Base-by-base conservation (phyloP, 2,888 invertebrate genomes). In the Entomobrya proxima region DNA sequence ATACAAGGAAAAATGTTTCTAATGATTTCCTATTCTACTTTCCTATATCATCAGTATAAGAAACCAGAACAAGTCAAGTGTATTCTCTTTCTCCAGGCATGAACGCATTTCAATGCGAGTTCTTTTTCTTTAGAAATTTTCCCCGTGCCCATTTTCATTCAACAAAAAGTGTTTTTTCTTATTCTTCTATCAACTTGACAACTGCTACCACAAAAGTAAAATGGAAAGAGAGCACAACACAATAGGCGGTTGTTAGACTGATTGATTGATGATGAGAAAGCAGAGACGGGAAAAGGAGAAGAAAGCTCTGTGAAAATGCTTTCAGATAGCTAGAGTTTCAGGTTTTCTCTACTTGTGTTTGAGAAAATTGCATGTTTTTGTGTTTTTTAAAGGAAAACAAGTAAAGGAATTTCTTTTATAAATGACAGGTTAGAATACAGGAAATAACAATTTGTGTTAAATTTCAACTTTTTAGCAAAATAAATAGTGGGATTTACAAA, bases 261-360 rank as follows among this genome's bases (percentile, higher is more conserved):
- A 69, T 69, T 69, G 67, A 69, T 69, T 69, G 67, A 69, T 69
- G 67, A 69, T 69, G 67, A 64, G 32, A 32, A 21, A 9, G 13
- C 1, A 13, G 40, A 40, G 18, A 24, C 24, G 32, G 15, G 27
- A 27, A 55, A 61, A 61, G 30, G 61, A 30, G 32, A 6, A n/a
- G 15, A 55, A 27, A 55, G 30, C 32, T 61, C n/a, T n/a, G n/a
- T n/a, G n/a, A n/a, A n/a, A n/a, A n/a, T 61, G 21, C 5, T 32
- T 32, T 61, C 32, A 1, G 13, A 30, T 32, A 30, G 27, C 27
- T 58, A 2, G 30, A 30, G 30, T 30, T n/a, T n/a, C n/a, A n/a
- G n/a, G n/a, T n/a, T n/a, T n/a, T n/a, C n/a, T n/a, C n/a, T n/a
- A n/a, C n/a, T n/a, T n/a, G n/a, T n/a, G n/a, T n/a, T n/a, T n/a